phyloP scores from a whole-genome alignment of 53 echinoderm and acorn worm species.

The Apostichopus leukothele region DNA sequence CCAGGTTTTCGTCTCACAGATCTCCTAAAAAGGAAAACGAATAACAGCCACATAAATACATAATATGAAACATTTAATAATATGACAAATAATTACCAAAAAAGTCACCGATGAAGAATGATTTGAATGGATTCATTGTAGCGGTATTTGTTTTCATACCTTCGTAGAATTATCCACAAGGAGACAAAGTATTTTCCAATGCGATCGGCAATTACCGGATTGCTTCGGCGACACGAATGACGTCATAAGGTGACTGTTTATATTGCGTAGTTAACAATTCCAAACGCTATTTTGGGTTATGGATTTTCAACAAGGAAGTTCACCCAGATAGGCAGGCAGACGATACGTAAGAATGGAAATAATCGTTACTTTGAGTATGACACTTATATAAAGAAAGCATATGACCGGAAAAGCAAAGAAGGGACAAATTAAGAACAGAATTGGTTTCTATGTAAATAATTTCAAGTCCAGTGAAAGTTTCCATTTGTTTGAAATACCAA shows the following conservation, averaged over 20 bases:
- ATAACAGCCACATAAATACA: conserved; percentile 49
- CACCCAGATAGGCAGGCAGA: no score
- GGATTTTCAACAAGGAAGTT: no score
- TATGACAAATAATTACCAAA: not conserved
- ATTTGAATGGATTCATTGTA: conserved; percentile 29
- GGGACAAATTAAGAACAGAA: no score
- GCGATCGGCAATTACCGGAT: conserved; percentile 11
- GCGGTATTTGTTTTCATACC: conserved; percentile 11
- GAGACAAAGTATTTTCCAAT: conserved; percentile 43
- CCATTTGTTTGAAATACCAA: no score
- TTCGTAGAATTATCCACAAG: conserved; percentile 48
- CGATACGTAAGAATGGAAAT: no score
- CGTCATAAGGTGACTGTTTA: not conserved
- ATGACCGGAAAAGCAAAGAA: no score
- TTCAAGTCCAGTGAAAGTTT: no score
- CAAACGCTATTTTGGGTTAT: no score
- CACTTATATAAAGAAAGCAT: no score
- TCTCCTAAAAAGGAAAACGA: conserved; percentile 72
- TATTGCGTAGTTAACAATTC: no score
- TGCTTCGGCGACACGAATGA: conserved; percentile 7
- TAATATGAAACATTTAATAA: not conserved
- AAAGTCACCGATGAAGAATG: conserved; percentile 23
- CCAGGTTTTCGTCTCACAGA: conserved; percentile 73
- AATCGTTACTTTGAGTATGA: no score
- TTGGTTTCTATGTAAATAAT: no score